These are phyloP conservation scores for Cheilosia vulpina DNA, from an alignment of 2,888 invertebrate genomes.

Conservation along the genomic window DNA sequence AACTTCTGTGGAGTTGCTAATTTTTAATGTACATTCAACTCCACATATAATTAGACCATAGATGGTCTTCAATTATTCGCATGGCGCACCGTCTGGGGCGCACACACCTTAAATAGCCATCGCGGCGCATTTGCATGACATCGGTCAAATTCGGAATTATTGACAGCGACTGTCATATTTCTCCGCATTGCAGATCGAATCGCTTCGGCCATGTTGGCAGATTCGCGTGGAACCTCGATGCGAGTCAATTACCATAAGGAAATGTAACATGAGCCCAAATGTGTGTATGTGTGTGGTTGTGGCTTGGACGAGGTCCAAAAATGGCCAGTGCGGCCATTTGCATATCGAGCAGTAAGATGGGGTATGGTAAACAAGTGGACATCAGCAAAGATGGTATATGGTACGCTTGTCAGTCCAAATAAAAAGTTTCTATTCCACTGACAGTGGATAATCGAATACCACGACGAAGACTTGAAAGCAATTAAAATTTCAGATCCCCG, in stretches of 20 bases:
- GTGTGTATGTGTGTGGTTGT: slow-evolving; percentile 25
- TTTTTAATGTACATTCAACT: slow-evolving; percentile 53
- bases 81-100: slow-evolving; percentile 31
- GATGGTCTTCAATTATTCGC: slow-evolving; percentile 65
- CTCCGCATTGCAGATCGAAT: slow-evolving; percentile 47
- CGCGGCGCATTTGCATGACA: slow-evolving; percentile 71
- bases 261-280: slow-evolving; percentile 53
- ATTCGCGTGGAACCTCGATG: slow-evolving; percentile 35
- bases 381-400: slow-evolving; percentile 8
- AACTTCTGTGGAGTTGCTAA: slow-evolving; percentile 33
- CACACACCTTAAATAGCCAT: slow-evolving; percentile 59
- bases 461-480: slow-evolving; percentile 28
- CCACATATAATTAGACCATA: slow-evolving; percentile 58
- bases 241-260: slow-evolving; percentile 71
- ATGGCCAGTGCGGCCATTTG: slow-evolving; percentile 45
- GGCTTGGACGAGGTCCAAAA: slow-evolving; percentile 27
- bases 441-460: slow-evolving; percentile 34
- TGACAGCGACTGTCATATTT: slow-evolving; percentile 72
- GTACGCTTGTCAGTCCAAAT: slow-evolving; percentile 39
- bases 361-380: slow-evolving; percentile 2
- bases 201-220: slow-evolving; percentile 50
- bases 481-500: slow-evolving; percentile 44
- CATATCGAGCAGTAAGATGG: slow-evolving; percentile 46
- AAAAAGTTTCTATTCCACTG: slow-evolving; percentile 16
- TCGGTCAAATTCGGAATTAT: slow-evolving; percentile 67